Evolutionary conservation across 2,797 vertebrate species (phyloP), one percentile per base, ranked within the genome.

Genomic region (Bufotes viridis): DNA sequence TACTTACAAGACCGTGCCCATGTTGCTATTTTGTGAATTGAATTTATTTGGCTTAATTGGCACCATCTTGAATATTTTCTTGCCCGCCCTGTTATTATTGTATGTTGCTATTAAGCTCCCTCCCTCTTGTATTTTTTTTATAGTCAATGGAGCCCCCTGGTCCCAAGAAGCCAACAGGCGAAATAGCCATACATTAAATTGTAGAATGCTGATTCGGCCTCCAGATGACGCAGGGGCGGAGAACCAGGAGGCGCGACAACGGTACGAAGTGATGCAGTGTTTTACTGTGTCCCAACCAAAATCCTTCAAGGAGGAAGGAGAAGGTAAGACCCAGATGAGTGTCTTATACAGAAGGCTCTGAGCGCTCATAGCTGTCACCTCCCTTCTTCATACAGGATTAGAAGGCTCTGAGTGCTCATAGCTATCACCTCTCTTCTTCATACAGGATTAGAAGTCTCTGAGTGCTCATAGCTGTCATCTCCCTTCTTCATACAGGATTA

Each of bases 191-290:
- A 96, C 97, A 53, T 99, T 99, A 91, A 97, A 96, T 96, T 98
- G 97, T 93, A 96, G 98, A 90, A 97, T 99, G 96, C 94, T 99
- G 93, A 97, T 97, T 92, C 96, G 97, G 82, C 97, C 97, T 0
- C 97, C 97, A 0, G 97, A 98, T 0, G 97, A 98, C 93, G 90
- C 93, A 1, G 96, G 97, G 6, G 75, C 95, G 0, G 97, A 98
- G 91, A 97, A 97, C 91, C 95, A 94, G 88, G 97, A 98, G 91
- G 97, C 97, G 2, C 95, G 96, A 22, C 98, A 99, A 92, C 97
- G 97, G 88, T 99, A 99, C 11, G 97, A 99, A 93, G 95, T 97
- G 92, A 98, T 99, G 98, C 97, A 98, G 93, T 98, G 97, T 90
- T 98, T 98, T 93, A 97, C 97, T 0, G 96, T 98, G 74, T 97